Conservation (phyloP, 1,140 invertebrate species). For the Drosophila erecta region DNA sequence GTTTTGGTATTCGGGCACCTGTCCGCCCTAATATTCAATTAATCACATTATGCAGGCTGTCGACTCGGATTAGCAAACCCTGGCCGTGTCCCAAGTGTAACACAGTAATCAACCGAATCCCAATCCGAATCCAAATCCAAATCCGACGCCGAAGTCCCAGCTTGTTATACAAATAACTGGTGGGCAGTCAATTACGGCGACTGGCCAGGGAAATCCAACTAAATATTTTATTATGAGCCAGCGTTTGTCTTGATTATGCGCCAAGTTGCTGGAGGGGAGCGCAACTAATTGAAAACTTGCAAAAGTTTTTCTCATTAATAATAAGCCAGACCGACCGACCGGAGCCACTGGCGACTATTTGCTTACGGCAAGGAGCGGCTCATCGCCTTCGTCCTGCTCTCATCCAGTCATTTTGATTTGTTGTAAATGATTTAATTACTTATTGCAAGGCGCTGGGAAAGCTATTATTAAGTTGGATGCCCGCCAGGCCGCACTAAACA, state of each 20-base stretch:
- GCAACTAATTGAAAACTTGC: constrained; percentile 78
- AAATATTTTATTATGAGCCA: constrained; percentile 72
- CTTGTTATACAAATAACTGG: constrained; percentile 61
- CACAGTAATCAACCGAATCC: constrained; percentile 16
- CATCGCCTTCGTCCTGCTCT: neutral
- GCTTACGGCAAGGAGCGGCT: constrained; percentile 11
- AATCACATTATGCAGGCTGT: constrained; percentile 64
- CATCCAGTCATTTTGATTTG: constrained; percentile 51
- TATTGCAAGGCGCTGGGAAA: constrained; percentile 51
- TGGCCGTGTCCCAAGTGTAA: neutral
- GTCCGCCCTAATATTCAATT: constrained; percentile 35
- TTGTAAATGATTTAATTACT: constrained; percentile 74
- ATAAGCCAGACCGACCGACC: constrained; percentile 51
- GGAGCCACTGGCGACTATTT: constrained; percentile 34
- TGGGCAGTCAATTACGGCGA: constrained; percentile 63
- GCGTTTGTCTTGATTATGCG: constrained; percentile 72
- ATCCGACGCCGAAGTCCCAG: constrained; percentile 15
- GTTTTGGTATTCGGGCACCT: neutral
- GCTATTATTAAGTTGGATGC: constrained; percentile 68
- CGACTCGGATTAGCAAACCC: constrained; percentile 24
- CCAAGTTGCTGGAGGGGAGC: constrained; percentile 41
- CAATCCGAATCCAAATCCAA: constrained; percentile 4
- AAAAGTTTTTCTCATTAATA: constrained; percentile 77
- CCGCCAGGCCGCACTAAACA: constrained; percentile 53
- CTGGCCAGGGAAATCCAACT: constrained; percentile 44